Base-by-base conservation (phyloP, 2,797 vertebrate genomes). In the Merluccius polli region DNA sequence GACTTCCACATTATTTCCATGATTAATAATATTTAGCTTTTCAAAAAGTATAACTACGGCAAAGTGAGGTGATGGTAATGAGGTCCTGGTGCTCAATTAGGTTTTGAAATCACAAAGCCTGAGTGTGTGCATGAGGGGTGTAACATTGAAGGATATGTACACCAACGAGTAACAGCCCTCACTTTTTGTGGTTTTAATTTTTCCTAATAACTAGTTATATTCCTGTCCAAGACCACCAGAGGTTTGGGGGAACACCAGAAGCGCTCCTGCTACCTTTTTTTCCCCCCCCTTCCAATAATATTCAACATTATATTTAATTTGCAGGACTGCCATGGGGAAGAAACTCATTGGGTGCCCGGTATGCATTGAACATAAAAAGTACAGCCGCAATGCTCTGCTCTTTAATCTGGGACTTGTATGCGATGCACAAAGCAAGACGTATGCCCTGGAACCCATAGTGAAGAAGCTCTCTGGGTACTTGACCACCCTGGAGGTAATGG, bases 361-460 rank as follows among this genome's bases (percentile, higher is more conserved):
- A 68, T 99, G 98, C 88, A 99, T 99, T 0, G 98, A 99, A 80
- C 95, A 99, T 88, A 99, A 99, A 87, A 99, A 99, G 82, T 99
- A 99, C 88, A 97, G 96, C 81, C 90, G 98, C 27, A 99, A 99
- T 0, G 98, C 98, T 8, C 93, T 99, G 79, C 95, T 99, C 52
- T 99, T 99, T 89, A 99, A 99, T 87, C 91, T 99, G 33, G 98
- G 97, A 71, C 94, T 99, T 0, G 98, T 99, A 77, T 99, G 98
- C 5, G 95, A 98, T 1, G 96, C 98, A 11, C 94, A 94, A 81
- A 94, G 95, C 76, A 98, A 99, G 89, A 98, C 98, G 0, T 98
- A 97, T 65, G 95, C 96, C 0, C 94, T 99, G 0, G 98, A 99
- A 85, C 98, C 98, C 32, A 95, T 99, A 1, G 97, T 99, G 69